Conservation (phyloP, 1,140 invertebrate species). For the Drosophila micromelanica region DNA sequence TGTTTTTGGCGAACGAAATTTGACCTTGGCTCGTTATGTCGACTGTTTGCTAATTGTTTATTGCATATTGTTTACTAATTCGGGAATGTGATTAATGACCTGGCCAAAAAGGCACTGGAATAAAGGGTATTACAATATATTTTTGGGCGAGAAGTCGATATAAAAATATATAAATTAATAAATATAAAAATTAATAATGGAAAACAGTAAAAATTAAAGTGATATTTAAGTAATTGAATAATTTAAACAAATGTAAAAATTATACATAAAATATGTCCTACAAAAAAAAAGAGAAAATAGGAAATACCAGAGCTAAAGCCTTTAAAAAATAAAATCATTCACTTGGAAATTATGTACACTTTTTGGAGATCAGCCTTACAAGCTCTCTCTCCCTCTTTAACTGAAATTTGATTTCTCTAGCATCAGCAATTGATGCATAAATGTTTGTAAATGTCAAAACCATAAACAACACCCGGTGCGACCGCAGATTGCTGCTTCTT, state of each 20-base stretch:
- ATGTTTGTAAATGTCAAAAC: constrained; percentile 45
- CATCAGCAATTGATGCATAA: constrained; percentile 38
- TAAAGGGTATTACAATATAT: constrained; percentile 24
- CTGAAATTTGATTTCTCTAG: constrained; percentile 11
- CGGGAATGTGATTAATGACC: constrained; percentile 21
- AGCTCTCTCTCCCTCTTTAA: neutral
- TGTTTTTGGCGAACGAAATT: constrained; percentile 24
- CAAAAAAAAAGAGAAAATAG: too few species aligned
- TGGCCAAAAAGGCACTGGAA: neutral
- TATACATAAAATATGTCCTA: too few species aligned
- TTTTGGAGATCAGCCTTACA: too few species aligned
- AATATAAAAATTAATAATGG: too few species aligned
- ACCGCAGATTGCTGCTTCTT: constrained; percentile 15
- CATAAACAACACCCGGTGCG: constrained; percentile 40
- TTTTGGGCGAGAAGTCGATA: neutral
- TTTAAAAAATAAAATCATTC: too few species aligned
- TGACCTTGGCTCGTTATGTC: constrained; percentile 40
- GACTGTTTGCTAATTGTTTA: constrained; percentile 34
- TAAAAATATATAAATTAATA: too few species aligned
- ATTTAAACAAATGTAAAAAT: too few species aligned
- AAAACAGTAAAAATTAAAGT: too few species aligned
- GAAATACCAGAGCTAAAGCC: too few species aligned
- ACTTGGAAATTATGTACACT: too few species aligned
- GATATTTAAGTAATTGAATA: too few species aligned
- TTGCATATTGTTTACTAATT: constrained; percentile 23